Conservation (phyloP, 2,113 vertebrate genomes). For the Vulpes ferrilata region DNA sequence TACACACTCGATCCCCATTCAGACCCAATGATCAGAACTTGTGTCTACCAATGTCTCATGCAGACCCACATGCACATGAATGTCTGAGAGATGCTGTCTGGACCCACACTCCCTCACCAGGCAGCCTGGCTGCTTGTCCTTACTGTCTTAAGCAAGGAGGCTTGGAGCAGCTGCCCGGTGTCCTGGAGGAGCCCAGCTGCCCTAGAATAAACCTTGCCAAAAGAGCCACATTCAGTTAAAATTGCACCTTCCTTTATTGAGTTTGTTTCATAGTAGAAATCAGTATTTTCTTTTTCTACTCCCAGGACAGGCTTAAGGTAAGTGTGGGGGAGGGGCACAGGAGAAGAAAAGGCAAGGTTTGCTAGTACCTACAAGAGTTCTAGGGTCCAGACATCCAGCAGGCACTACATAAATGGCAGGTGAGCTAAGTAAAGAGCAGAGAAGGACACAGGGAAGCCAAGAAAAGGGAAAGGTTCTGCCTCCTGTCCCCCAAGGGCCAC, state of each 20-base stretch:
- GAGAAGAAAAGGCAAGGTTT: not conserved
- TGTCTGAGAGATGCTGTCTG: not conserved
- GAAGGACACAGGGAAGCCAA: not conserved
- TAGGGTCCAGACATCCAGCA: not conserved
- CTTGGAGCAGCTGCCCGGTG: not conserved
- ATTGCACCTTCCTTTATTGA: not conserved
- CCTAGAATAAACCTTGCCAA: not conserved
- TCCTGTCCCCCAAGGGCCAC: too few relatives aligned
- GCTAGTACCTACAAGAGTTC: not conserved
- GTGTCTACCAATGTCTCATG: not conserved
- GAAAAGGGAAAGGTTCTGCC: not conserved
- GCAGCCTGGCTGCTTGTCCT: not conserved
- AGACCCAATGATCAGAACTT: not conserved
- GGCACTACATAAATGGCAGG: not conserved
- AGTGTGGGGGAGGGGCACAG: not conserved
- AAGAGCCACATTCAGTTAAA: not conserved
- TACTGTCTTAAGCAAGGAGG: not conserved
- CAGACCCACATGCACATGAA: fast-evolving
- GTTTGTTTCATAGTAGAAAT: not conserved
- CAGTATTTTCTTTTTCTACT: not conserved
- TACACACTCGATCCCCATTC: not conserved
- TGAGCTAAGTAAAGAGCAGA: not conserved
- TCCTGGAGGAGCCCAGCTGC: not conserved
- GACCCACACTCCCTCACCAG: not conserved
- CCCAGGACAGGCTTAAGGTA: not conserved